Evolutionary conservation across 2,888 invertebrate genomes (phyloP).

Genomic region (Rotaria magnacalcarata): DNA sequence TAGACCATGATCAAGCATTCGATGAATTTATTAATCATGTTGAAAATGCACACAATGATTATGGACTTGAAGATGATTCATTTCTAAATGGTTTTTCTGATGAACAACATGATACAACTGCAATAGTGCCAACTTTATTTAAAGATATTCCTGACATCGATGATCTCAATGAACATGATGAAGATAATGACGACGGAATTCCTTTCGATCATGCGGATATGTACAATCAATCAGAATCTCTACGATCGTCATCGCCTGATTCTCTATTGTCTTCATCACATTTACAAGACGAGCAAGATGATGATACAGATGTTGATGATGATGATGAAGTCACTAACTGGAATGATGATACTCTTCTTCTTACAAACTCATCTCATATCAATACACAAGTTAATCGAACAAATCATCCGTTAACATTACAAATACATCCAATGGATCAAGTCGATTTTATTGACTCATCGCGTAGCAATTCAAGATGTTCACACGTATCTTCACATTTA

Average conservation of each 20-base stretch:
- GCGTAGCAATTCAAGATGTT: background rate
- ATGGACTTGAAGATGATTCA: slow-evolving; percentile 24
- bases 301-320: background rate
- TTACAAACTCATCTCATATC: background rate
- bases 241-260: background rate
- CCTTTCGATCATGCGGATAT: background rate
- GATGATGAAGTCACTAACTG: slow-evolving; percentile 12
- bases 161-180: background rate
- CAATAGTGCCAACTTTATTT: background rate
- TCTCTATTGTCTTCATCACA: background rate
- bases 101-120: slow-evolving; percentile 6
- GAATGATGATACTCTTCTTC: slow-evolving; percentile 20
- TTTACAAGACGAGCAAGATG: slow-evolving; percentile 16
- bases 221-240: background rate
- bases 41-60: background rate
- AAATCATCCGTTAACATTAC: background rate
- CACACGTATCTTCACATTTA: background rate
- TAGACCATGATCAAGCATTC: background rate
- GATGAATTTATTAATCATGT: background rate
- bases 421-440: background rate
- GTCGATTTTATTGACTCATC: slow-evolving; percentile 24
- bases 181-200: background rate
- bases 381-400: background rate
- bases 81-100: slow-evolving; percentile 29
- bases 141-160: slow-evolving; percentile 28